Base-by-base conservation (phyloP, 1,140 invertebrate species). In the Brachystomella parvula region DNA sequence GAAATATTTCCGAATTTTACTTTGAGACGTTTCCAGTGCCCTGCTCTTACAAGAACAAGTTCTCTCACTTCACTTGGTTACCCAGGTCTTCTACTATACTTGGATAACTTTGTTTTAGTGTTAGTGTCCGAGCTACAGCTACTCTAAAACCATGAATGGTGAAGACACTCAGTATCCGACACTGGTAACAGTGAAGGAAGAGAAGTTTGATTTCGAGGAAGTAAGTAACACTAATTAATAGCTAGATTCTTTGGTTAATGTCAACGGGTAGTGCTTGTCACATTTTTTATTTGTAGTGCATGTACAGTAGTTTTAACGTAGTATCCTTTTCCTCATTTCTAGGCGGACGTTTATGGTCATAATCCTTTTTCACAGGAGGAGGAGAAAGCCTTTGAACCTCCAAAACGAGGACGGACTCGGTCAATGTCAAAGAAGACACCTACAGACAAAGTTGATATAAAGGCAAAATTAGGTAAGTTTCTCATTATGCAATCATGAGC, bases 361-460 rank as follows among this genome's bases (percentile, higher is more conserved):
- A 59, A 73, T 70, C 28, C 70, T 74, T 64, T 74, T 49, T 80
- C 74, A 53, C 80, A 85, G 82, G 83, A 83, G 71, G 79, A 80
- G 69, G 77, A 73, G 17, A 68, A 83, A 74, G 83, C 87, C 70
- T 89, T 88, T 77, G 89, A 90, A 79, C 83, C 86, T 68, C 86
- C 87, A 71, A 89, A 91, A 78, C 85, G 92, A 74, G 92, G 92
- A 76, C 85, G 92, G 73, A 90, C 92, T 77, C 89, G 72, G 17
- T 73, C 72, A 19, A 56, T 90, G 66, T 88, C 89, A 73, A 85
- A 89, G 75, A 92, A 92, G 81, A 68, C 73, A 56, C 6, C 49
- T 53, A 84, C 86, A 71, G 89, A 92, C 74, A 96, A 93, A 82
- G 84, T 92, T 76, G 93, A 96, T 79, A 90, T 94, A 82, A 93